Conservation (phyloP, 1,140 invertebrate species). For the Drosophila repleta region DNA sequence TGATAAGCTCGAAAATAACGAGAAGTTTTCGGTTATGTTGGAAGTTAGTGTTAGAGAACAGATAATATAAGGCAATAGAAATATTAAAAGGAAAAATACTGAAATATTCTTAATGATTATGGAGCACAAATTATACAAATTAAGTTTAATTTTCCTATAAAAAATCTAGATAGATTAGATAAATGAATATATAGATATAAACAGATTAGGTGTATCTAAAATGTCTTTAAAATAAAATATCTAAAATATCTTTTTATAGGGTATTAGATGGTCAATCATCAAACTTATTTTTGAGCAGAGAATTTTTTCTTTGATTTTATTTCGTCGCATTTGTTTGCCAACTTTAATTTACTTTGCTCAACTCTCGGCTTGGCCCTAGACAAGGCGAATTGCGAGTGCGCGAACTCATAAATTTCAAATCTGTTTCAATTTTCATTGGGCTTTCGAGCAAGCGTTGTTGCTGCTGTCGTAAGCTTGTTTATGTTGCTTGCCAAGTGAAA, state of each 20-base stretch:
- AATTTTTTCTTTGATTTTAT: slow-evolving; percentile 34
- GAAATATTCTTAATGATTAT: no score
- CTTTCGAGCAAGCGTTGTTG: slow-evolving; percentile 34
- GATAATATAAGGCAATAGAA: no score
- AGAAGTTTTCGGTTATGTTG: background rate
- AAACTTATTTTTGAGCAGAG: background rate
- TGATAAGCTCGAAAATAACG: slow-evolving; percentile 9
- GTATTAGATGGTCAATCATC: background rate
- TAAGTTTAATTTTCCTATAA: no score
- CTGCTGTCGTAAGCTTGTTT: slow-evolving; percentile 63
- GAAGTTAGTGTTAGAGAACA: background rate
- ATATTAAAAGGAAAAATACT: no score
- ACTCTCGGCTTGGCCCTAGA: slow-evolving; percentile 15
- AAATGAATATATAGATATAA: no score
- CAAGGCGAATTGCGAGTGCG: slow-evolving; percentile 34
- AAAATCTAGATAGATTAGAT: no score
- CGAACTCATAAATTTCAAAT: slow-evolving; percentile 74
- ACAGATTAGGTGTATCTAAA: no score
- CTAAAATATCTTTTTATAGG: no score
- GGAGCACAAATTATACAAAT: no score
- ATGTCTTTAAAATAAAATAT: no score
- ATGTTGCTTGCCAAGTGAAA: slow-evolving; percentile 70
- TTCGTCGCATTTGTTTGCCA: slow-evolving; percentile 57
- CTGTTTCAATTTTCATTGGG: slow-evolving; percentile 67
- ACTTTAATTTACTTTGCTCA: slow-evolving; percentile 64